Evolutionary conservation across 2,113 vertebrate genomes (phyloP).

Genomic region (Melanerpes aurifrons): DNA sequence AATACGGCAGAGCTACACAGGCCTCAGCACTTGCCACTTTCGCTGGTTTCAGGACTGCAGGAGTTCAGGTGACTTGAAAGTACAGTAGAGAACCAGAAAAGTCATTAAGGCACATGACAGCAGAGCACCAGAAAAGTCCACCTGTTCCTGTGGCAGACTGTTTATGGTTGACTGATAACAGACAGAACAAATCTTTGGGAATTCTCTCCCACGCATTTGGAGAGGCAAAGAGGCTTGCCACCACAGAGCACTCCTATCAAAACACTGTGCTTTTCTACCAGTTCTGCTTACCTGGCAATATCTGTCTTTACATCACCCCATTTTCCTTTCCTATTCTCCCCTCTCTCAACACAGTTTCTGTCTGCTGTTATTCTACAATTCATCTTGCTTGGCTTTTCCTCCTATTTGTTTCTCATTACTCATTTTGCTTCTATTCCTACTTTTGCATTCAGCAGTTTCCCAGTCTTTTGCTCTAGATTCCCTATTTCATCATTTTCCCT

Average conservation of each 20-base stretch:
- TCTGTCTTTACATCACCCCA: not conserved
- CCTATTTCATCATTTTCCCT: not conserved
- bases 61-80: not conserved
- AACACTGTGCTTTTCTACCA: not conserved
- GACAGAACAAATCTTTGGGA: not conserved
- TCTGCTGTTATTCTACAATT: not conserved
- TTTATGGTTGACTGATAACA: not conserved
- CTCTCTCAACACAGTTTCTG: not conserved
- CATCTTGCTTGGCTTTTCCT: not conserved
- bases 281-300: not conserved
- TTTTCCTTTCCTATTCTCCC: not conserved
- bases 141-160: not conserved
- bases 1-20: rapidly evolving
- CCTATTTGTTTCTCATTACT: not conserved
- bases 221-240: not conserved
- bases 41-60: not conserved
- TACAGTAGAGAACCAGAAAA: not conserved
- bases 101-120: not conserved
- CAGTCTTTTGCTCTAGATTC: not conserved
- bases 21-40: not conserved
- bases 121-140: not conserved
- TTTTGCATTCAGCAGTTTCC: not conserved
- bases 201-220: not conserved
- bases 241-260: not conserved
- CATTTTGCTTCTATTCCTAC: not conserved